Evolutionary conservation across 1,140 invertebrate species (phyloP).

Genomic region (Drosophila truncata): DNA sequence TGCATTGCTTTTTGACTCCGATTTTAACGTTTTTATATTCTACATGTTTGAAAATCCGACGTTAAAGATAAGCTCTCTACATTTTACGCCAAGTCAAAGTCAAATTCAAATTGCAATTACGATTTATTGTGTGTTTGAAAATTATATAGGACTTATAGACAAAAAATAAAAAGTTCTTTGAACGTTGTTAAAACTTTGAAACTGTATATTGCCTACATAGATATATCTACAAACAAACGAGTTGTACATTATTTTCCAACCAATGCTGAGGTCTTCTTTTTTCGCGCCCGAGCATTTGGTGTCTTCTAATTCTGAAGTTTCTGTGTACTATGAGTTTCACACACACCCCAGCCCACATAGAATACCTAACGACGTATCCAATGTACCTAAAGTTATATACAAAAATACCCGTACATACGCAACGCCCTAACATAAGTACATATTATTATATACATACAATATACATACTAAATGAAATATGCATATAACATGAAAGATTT

Average conservation of each 20-base stretch:
- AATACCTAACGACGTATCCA: slow-evolving; percentile 73
- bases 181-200: slow-evolving; percentile 72
- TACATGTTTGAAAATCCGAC: slow-evolving; percentile 41
- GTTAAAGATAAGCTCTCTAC: slow-evolving; percentile 63
- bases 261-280: slow-evolving; percentile 29
- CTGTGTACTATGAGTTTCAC: slow-evolving; percentile 23
- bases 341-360: slow-evolving; percentile 37
- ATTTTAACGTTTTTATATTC: slow-evolving; percentile 69
- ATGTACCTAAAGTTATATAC: slow-evolving; percentile 73
- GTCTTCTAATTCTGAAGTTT: slow-evolving; percentile 31
- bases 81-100: slow-evolving; percentile 61
- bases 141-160: slow-evolving; percentile 22
- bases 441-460: slow-evolving; percentile 45
- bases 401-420: slow-evolving; percentile 47
- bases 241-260: slow-evolving; percentile 60
- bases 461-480: slow-evolving; percentile 45
- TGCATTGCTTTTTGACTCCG: slow-evolving; percentile 64
- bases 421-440: slow-evolving; percentile 51
- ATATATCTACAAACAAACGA: slow-evolving; percentile 42
- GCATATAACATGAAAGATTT: slow-evolving; percentile 60
- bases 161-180: slow-evolving; percentile 46
- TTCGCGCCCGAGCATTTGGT: slow-evolving; percentile 19
- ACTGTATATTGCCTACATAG: slow-evolving; percentile 68
- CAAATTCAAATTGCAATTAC: slow-evolving; percentile 42
- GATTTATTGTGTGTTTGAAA: slow-evolving; percentile 62